These are phyloP conservation scores for Tenthredo amoena DNA, from an alignment of 2,888 invertebrate species.

Conservation along the genomic window DNA sequence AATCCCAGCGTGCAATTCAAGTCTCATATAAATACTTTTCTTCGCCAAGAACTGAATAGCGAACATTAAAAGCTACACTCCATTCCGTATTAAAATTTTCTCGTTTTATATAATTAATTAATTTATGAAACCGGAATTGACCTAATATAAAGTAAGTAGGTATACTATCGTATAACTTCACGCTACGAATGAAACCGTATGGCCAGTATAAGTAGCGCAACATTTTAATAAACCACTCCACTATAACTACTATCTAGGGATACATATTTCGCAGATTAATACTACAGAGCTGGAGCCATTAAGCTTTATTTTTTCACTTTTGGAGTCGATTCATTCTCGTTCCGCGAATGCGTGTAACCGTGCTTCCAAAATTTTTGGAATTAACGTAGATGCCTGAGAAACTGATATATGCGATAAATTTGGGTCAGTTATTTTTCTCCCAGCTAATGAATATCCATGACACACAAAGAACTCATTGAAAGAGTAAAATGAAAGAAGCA, in stretches of 20 bases:
- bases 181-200: constrained; percentile 1
- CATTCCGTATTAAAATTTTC: not conserved
- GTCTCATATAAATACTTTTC: not conserved
- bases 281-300: not conserved
- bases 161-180: constrained; percentile 22
- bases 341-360: not conserved
- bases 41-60: not conserved
- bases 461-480: not conserved
- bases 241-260: constrained; percentile 8
- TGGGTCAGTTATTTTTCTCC: not conserved
- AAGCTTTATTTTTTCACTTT: not conserved
- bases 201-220: not conserved
- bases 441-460: not conserved
- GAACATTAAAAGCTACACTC: not conserved
- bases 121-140: not conserved
- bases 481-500: not conserved
- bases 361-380: not conserved
- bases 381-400: not conserved
- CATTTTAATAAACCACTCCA: constrained; percentile 28
- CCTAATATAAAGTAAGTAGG: constrained; percentile 17
- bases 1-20: not conserved
- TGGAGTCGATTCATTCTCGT: not conserved
- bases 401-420: not conserved
- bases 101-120: not conserved
- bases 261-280: constrained; percentile 8